A percentile compares a stretch with the other conserved stretches of the same genome.
Conservation (phyloP, 2,888 invertebrate genomes). For the Dorcus parallelipipedus region DNA sequence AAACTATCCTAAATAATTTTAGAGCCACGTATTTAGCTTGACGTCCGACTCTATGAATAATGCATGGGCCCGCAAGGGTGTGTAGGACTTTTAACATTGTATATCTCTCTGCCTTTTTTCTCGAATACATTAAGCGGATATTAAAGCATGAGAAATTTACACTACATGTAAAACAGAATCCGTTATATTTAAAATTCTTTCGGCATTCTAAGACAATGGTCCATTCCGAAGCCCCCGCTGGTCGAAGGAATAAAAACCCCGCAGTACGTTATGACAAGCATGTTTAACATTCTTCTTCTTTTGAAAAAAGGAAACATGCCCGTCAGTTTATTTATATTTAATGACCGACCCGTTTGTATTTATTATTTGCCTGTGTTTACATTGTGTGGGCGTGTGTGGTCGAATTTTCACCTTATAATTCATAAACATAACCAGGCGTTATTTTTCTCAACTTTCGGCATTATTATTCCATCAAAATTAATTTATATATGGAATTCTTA, state of each 20-base stretch:
- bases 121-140: slow-evolving; percentile 12
- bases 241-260: slow-evolving; percentile 23
- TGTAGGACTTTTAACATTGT: slow-evolving; percentile 4
- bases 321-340: slow-evolving; percentile 32
- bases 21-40: not conserved
- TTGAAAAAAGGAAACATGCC: slow-evolving; percentile 27
- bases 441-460: not conserved
- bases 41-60: not conserved
- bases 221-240: slow-evolving; percentile 28
- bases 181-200: slow-evolving; percentile 30
- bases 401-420: slow-evolving; percentile 19
- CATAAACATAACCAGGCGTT: not conserved
- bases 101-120: slow-evolving; percentile 5
- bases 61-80: slow-evolving; percentile 5
- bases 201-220: slow-evolving; percentile 32
- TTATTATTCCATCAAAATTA: not conserved
- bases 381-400: slow-evolving; percentile 30
- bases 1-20: slow-evolving; percentile 14
- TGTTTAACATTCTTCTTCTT: slow-evolving; percentile 26
- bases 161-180: slow-evolving; percentile 19
- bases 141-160: slow-evolving; percentile 22
- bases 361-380: slow-evolving; percentile 28
- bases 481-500: too few relatives aligned
- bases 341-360: slow-evolving; percentile 29
- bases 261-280: slow-evolving; percentile 32